phyloP scores from a whole-genome alignment of 2,797 vertebrate genomes.

The Ictinia mississippiensis region DNA sequence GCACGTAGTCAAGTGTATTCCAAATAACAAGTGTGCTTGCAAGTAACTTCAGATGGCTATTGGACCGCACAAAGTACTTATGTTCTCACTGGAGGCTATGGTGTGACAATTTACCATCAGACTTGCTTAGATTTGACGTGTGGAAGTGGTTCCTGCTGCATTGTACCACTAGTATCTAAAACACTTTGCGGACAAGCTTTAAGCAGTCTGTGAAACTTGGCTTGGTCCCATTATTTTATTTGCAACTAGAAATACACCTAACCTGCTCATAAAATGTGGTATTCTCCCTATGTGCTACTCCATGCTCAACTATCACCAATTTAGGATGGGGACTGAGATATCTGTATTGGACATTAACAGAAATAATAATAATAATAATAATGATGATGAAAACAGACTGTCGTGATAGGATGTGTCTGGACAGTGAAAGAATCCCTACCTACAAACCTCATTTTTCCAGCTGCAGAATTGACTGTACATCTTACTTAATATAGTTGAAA shows the following conservation, averaged over 20 bases:
- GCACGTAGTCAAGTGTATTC: fast-evolving
- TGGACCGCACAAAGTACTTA: neutral
- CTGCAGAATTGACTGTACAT: neutral
- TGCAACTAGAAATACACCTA: neutral
- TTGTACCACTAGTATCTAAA: neutral
- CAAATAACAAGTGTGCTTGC: neutral
- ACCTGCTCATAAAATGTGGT: neutral
- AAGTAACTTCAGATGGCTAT: neutral
- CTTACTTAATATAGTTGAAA: neutral
- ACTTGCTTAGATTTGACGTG: neutral
- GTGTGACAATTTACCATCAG: neutral
- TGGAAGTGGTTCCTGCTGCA: neutral
- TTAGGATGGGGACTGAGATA: neutral
- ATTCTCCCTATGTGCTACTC: neutral
- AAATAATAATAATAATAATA: neutral
- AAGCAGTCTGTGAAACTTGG: neutral
- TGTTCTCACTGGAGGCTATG: neutral
- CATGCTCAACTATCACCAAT: neutral
- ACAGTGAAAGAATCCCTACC: neutral
- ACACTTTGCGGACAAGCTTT: neutral
- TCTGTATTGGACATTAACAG: neutral
- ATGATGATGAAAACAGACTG: neutral
- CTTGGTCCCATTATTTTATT: neutral
- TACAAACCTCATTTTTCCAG: neutral
- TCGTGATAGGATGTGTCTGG: neutral